phyloP scores from a whole-genome alignment of 2,888 invertebrate species.

The Sarcophaga rosellei region DNA sequence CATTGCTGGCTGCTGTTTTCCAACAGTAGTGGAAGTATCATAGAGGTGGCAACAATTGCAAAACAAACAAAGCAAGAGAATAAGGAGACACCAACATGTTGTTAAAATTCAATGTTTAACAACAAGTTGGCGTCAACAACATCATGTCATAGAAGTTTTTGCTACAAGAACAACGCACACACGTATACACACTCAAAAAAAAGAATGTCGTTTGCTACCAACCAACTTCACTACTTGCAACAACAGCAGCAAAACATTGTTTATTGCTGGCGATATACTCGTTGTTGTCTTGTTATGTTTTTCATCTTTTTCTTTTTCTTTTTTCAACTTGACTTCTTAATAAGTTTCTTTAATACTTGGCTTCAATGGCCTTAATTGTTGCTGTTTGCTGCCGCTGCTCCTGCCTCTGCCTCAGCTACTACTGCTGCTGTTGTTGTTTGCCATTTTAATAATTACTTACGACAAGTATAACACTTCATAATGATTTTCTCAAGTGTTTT shows the following conservation, averaged over 20 bases:
- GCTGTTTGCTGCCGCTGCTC: constrained; percentile 8
- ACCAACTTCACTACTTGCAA: background rate
- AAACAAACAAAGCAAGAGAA: background rate
- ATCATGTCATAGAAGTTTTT: constrained; percentile 56
- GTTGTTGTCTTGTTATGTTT: too few relatives aligned
- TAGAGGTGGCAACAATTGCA: background rate
- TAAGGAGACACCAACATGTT: constrained; percentile 47
- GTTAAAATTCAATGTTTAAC: constrained; percentile 58
- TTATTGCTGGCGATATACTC: background rate
- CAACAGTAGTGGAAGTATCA: too few relatives aligned
- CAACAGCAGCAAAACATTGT: background rate
- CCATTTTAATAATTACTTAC: constrained; percentile 67
- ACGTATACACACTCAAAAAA: background rate
- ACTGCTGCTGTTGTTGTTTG: constrained; percentile 25
- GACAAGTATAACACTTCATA: constrained; percentile 64
- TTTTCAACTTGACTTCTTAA: constrained; percentile 38
- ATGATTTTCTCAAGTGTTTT: constrained; percentile 47
- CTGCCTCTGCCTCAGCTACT: constrained; percentile 16
- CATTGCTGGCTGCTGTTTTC: too few relatives aligned
- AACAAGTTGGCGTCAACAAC: constrained; percentile 69
- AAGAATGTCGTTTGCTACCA: background rate
- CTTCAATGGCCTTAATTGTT: constrained; percentile 23
- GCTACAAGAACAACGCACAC: background rate
- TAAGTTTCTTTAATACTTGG: constrained; percentile 55
- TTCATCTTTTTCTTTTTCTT: too few relatives aligned